A percentile compares a stretch with the other conserved stretches of the same genome.
phyloP scores from a whole-genome alignment of 1,140 invertebrate genomes.

The Idris sp. region DNA sequence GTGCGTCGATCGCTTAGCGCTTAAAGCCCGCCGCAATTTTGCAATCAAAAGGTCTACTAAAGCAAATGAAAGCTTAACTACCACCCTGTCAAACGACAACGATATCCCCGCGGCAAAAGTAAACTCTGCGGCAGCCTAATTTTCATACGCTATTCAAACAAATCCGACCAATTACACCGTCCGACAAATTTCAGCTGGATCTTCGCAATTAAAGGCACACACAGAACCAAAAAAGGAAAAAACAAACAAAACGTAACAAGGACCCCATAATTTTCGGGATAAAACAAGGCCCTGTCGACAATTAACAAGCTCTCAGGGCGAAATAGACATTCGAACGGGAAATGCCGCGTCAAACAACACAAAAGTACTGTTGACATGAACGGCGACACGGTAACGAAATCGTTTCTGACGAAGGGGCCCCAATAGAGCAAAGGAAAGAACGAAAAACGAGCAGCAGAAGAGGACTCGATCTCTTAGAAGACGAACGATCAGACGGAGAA shows the following conservation, averaged over 20 bases:
- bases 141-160: conserved; percentile 55
- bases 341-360: conserved; percentile 42
- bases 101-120: conserved; percentile 13
- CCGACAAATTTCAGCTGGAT: conserved; percentile 15
- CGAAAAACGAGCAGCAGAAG: conserved; percentile 36
- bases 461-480: too few species aligned
- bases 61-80: conserved; percentile 25
- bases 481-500: conserved; percentile 26
- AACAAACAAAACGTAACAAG: conserved; percentile 15
- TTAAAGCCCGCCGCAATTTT: conserved; percentile 10
- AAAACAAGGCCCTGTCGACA: too few species aligned
- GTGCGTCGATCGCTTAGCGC: not conserved
- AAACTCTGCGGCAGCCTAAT: conserved; percentile 19
- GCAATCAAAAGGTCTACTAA: conserved; percentile 17
- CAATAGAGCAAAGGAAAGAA: too few species aligned
- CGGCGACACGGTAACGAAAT: conserved; percentile 56
- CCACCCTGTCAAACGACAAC: conserved; percentile 40
- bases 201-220: conserved; percentile 48
- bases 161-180: conserved; percentile 43
- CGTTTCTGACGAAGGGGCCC: conserved; percentile 48
- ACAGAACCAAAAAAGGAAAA: too few species aligned
- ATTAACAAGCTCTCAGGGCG: too few species aligned
- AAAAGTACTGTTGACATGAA: conserved; percentile 58
- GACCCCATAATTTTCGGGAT: conserved; percentile 54
- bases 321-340: too few species aligned